phyloP scores from a whole-genome alignment of 2,797 vertebrate genomes.

The Poecilia gillii region DNA sequence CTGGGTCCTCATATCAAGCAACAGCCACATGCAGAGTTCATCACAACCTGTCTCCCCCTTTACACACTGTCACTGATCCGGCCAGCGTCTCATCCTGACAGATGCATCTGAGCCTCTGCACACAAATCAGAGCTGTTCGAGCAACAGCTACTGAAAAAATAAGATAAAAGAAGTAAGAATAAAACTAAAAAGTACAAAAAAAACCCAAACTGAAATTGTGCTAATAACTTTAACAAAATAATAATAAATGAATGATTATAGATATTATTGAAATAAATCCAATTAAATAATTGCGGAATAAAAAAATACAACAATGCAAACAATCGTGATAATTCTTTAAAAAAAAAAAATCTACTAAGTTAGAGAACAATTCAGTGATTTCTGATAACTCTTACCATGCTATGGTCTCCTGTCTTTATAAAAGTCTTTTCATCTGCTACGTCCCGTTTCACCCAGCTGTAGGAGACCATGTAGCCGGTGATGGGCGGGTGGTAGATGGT shows the following conservation, averaged over 20 bases:
- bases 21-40: slow-evolving; percentile 59
- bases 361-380: background rate
- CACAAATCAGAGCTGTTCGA: slow-evolving; percentile 43
- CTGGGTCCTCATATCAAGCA: slow-evolving; percentile 57
- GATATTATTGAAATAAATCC: background rate
- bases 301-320: background rate
- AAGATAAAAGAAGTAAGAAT: background rate
- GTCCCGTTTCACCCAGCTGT: slow-evolving; percentile 97
- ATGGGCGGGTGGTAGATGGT: slow-evolving; percentile 94
- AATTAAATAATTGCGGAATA: background rate
- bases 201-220: background rate
- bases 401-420: slow-evolving; percentile 93
- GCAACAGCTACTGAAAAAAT: slow-evolving; percentile 15
- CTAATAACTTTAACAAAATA: background rate
- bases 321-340: background rate
- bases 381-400: slow-evolving; percentile 85
- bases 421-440: slow-evolving; percentile 94
- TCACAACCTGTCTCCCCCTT: slow-evolving; percentile 63
- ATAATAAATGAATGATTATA: background rate
- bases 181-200: background rate
- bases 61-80: slow-evolving; percentile 52
- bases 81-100: slow-evolving; percentile 53
- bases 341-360: background rate
- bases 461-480: slow-evolving; percentile 95
- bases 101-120: slow-evolving; percentile 38